Evolutionary conservation across 2,888 invertebrate genomes (phyloP).

Genomic region (Enoplolaimus lenunculus): DNA sequence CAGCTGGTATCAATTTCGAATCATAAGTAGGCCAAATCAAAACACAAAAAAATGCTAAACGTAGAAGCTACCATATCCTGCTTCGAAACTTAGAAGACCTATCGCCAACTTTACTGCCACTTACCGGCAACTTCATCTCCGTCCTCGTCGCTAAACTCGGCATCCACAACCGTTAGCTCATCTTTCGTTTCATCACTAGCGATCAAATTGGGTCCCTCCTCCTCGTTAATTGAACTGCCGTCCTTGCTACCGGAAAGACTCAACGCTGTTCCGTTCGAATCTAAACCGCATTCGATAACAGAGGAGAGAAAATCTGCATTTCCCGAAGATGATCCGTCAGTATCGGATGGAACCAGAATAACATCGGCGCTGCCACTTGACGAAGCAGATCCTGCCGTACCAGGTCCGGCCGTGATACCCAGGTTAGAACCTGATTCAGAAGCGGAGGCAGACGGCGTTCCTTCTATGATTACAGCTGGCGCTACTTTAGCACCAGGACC

Average conservation of each 20-base stretch:
- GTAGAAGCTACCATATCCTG: too few relatives aligned
- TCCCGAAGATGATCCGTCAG: too few relatives aligned
- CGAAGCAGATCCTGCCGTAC: not conserved
- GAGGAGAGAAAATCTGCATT: not conserved
- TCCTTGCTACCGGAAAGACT: not conserved
- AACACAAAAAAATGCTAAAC: too few relatives aligned
- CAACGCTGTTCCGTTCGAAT: not conserved
- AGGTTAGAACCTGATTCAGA: not conserved
- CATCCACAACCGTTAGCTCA: conserved; percentile 46
- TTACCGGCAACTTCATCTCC: not conserved
- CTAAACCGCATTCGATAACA: not conserved
- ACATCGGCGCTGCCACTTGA: not conserved
- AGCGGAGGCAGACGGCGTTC: not conserved
- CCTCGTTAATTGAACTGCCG: not conserved
- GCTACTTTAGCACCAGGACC: not conserved
- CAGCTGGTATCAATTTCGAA: too few relatives aligned
- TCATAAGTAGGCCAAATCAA: too few relatives aligned
- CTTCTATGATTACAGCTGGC: not conserved
- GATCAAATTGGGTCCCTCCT: not conserved
- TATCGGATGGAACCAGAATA: not conserved
- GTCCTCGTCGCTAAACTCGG: conserved; percentile 71
- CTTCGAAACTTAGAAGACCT: too few relatives aligned
- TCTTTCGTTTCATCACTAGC: not conserved
- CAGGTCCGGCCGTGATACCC: not conserved
- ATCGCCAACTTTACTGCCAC: too few relatives aligned